Conservation (phyloP, 2,797 vertebrate species). For the Spinibarbus caldwelli region DNA sequence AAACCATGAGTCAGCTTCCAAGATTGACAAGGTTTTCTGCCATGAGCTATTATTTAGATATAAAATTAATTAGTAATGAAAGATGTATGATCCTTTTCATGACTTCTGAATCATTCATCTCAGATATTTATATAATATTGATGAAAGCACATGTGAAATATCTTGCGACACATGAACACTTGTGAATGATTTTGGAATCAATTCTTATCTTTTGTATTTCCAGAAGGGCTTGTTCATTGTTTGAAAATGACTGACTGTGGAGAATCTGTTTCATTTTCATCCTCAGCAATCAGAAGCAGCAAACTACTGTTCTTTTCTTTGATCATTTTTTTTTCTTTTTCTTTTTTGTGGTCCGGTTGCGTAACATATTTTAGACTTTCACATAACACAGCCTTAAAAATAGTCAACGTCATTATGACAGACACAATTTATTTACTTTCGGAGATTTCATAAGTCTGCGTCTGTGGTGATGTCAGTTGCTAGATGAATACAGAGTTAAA, state of each 20-base stretch:
- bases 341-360: background rate
- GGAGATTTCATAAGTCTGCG: background rate
- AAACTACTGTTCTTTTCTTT: slow-evolving; percentile 55
- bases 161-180: slow-evolving; percentile 22
- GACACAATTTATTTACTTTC: background rate
- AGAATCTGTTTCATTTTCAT: slow-evolving; percentile 33
- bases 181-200: slow-evolving; percentile 29
- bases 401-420: background rate
- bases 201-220: slow-evolving; percentile 19
- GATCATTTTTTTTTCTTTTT: slow-evolving; percentile 5
- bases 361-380: background rate
- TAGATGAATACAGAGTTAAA: background rate
- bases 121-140: slow-evolving; percentile 39
- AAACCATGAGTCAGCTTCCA: slow-evolving; percentile 30
- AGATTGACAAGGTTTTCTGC: slow-evolving; percentile 26
- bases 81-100: slow-evolving; percentile 34
- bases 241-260: slow-evolving; percentile 14
- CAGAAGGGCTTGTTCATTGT: slow-evolving; percentile 17
- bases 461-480: slow-evolving; percentile 17
- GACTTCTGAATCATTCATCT: slow-evolving; percentile 32
- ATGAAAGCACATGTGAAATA: slow-evolving; percentile 35
- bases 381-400: slow-evolving; percentile 25
- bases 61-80: slow-evolving; percentile 36
- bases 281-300: slow-evolving; percentile 6
- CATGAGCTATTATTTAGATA: slow-evolving; percentile 34